These are phyloP conservation scores for Drosophila prosaltans DNA, from an alignment of 1,140 invertebrate genomes.

Conservation along the genomic window DNA sequence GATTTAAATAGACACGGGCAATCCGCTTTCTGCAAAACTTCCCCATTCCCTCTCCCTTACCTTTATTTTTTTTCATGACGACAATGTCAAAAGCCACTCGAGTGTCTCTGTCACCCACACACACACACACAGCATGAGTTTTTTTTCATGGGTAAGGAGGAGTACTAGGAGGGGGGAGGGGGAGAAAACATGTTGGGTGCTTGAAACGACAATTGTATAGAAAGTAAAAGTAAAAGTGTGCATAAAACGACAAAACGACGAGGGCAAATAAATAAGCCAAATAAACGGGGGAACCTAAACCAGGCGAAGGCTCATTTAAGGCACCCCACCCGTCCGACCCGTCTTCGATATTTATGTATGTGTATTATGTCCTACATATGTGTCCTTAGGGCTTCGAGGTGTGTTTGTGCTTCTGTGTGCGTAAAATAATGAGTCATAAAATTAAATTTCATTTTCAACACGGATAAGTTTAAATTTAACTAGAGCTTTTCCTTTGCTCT, in stretches of 20 bases:
- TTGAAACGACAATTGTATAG: conserved; percentile 56
- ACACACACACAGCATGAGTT: conserved; percentile 13
- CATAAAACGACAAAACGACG: conserved; percentile 53
- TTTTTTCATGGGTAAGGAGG: not conserved
- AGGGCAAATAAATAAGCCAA: conserved; percentile 71
- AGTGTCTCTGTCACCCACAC: conserved; percentile 45
- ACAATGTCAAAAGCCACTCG: conserved; percentile 44
- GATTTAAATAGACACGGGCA: conserved; percentile 71
- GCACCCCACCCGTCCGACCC: conserved; percentile 19
- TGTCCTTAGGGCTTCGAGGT: not conserved
- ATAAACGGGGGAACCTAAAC: conserved; percentile 51
- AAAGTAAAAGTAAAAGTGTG: conserved; percentile 70
- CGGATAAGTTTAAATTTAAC: conserved; percentile 10
- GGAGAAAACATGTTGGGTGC: not conserved
- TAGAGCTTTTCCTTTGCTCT: not conserved
- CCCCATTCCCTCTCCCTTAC: not conserved
- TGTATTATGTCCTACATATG: conserved; percentile 15
- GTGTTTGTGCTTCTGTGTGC: conserved; percentile 34
- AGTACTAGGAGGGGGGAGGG: not conserved
- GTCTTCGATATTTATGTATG: conserved; percentile 47
- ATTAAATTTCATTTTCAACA: conserved; percentile 63
- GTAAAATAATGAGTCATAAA: conserved; percentile 75
- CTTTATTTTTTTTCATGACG: not conserved
- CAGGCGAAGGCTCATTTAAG: conserved; percentile 63
- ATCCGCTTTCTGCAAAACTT: conserved; percentile 12